Base-by-base conservation (phyloP, 2,797 vertebrate genomes). In the Siniperca obscura region DNA sequence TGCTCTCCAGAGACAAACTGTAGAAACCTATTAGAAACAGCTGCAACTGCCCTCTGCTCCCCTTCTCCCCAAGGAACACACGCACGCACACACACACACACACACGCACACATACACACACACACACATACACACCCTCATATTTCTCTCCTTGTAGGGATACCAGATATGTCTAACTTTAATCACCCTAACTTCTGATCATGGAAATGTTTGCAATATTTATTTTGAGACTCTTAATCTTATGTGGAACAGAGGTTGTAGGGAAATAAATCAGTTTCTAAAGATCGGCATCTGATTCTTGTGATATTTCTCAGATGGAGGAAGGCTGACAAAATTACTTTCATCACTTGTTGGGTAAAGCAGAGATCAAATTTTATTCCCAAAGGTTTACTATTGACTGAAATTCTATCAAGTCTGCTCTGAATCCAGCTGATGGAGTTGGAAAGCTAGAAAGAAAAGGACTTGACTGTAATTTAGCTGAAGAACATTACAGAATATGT, bases 21-120 rank as follows among this genome's bases (percentile, higher is more conserved):
- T 42, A 67, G 74, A 89, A 90, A 88, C 75, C 83, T 67, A 88
- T 91, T 91, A 87, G 84, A 86, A 84, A 80, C 52, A 81, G 81
- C 82, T 90, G 67, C 73, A 70, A 80, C 79, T 78, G 79, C 77
- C 74, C 21, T 80, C 80, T 89, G 84, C 66, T 64, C 52, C 64
- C 4, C 13, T 60, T 53, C 55, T 73, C 74, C 70, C 72, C 5
- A 30, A 61, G 46, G 60, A 74, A 36, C 30, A 52, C 73, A 62
- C 67, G 57, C 48, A 27, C 64, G 65, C 62, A 42, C 25, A 13
- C 36, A n/a, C 66, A 19, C 50, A 46, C 11, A 57, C 73, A 22
- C 11, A 56, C 16, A 46, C 70, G 67, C 25, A 2, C 22, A 56
- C 30, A 27, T 42, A 36, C 40, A 55, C 75, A 62, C 67, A 36